phyloP scores from a whole-genome alignment of 2,113 vertebrate species.

The Colistium nudipinnis region DNA sequence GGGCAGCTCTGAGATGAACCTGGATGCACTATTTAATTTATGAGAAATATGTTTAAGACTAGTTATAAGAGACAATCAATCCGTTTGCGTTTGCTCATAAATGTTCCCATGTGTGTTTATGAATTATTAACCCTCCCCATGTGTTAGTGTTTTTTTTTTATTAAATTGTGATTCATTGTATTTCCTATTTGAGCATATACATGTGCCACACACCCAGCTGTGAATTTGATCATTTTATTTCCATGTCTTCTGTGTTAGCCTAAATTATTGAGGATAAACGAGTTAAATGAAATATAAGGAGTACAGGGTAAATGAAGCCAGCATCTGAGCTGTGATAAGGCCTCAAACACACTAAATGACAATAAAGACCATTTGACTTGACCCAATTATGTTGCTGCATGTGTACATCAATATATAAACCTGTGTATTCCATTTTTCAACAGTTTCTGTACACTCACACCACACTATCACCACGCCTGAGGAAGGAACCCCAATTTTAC shows the following conservation, averaged over 20 bases:
- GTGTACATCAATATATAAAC: constrained; percentile 34
- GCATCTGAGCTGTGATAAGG: constrained; percentile 11
- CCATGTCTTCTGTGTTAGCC: constrained; percentile 46
- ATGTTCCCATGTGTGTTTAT: constrained; percentile 49
- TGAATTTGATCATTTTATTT: constrained; percentile 70
- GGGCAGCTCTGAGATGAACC: constrained; percentile 86
- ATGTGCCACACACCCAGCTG: constrained; percentile 53
- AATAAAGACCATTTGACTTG: constrained; percentile 71
- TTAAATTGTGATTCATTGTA: constrained; percentile 66
- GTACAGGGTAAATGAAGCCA: constrained; percentile 45
- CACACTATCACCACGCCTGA: neutral
- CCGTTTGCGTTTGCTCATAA: constrained; percentile 57
- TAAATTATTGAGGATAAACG: too few relatives aligned
- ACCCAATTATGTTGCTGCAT: constrained; percentile 44
- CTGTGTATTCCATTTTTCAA: constrained; percentile 18
- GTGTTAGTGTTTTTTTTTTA: constrained; percentile 58
- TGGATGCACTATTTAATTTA: constrained; percentile 99
- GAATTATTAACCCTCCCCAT: constrained; percentile 20
- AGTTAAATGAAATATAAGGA: constrained; percentile 73
- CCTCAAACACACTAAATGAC: constrained; percentile 52
- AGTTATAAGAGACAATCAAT: constrained; percentile 95
- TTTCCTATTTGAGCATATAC: constrained; percentile 12
- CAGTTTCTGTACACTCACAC: constrained; percentile 6
- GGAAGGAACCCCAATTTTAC: neutral
- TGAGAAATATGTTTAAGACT: constrained; percentile 88